Percentiles rank a stretch among this genome's conserved stretches.
These are phyloP conservation scores for Clarias batrachus DNA, from an alignment of 2,113 vertebrate genomes.

Conservation along the genomic window DNA sequence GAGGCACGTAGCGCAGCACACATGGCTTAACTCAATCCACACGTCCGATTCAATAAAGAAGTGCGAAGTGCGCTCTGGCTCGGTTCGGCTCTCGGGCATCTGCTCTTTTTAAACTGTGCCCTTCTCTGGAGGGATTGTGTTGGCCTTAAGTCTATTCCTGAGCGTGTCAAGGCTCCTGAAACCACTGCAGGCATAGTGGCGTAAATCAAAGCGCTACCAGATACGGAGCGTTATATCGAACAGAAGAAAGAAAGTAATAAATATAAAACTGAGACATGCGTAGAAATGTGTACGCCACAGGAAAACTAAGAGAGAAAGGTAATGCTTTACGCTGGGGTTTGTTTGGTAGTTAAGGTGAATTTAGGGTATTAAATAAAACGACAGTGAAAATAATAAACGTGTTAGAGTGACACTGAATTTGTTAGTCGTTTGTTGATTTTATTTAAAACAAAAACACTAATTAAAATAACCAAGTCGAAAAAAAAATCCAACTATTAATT, in stretches of 20 bases:
- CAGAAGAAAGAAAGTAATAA: not conserved
- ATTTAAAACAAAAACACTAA: not conserved
- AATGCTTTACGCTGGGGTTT: not conserved
- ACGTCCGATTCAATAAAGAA: constrained; percentile 43
- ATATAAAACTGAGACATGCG: not conserved
- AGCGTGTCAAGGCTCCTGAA: constrained; percentile 1
- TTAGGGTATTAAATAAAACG: not conserved
- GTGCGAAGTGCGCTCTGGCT: not conserved
- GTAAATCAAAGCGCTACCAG: not conserved
- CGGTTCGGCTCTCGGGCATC: constrained; percentile 3
- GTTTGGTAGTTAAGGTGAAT: not conserved
- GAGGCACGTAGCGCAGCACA: constrained; percentile 43
- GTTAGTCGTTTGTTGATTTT: not conserved
- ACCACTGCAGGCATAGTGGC: constrained; percentile 21
- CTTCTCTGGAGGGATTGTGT: constrained; percentile 27
- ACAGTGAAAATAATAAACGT: not conserved
- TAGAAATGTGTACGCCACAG: not conserved
- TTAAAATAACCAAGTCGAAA: not conserved
- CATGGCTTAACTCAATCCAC: constrained; percentile 32
- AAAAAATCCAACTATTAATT: not conserved
- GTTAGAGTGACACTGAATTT: no score
- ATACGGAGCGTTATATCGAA: not conserved
- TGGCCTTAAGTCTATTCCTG: constrained; percentile 25
- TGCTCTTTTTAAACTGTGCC: constrained; percentile 26
- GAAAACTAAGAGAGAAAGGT: not conserved